These are phyloP conservation scores for Semnornis frantzii DNA, from an alignment of 2,113 vertebrate species.

Conservation along the genomic window DNA sequence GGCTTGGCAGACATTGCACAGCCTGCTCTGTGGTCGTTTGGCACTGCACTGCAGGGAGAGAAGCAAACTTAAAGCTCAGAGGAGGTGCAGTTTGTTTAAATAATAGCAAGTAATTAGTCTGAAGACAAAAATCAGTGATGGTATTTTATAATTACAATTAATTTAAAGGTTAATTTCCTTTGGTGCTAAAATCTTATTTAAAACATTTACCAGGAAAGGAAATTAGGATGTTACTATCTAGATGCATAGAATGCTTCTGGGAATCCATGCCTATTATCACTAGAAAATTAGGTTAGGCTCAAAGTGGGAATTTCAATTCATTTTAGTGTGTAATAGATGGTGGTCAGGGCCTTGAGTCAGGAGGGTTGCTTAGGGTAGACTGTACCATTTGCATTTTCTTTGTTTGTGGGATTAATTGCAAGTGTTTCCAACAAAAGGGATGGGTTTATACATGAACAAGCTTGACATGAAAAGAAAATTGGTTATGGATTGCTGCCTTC, in stretches of 20 bases:
- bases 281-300: constrained; percentile 81
- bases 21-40: neutral
- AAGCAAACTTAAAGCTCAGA: constrained; percentile 74
- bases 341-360: constrained; percentile 70
- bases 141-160: constrained; percentile 84
- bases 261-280: constrained; percentile 79
- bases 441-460: constrained; percentile 75
- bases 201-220: constrained; percentile 82
- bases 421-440: constrained; percentile 78
- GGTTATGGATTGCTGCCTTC: constrained; percentile 82
- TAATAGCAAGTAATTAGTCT: constrained; percentile 83
- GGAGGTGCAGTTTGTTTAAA: constrained; percentile 80
- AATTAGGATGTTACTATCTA: constrained; percentile 81
- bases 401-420: constrained; percentile 81
- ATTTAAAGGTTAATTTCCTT: constrained; percentile 87
- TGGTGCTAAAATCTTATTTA: constrained; percentile 85
- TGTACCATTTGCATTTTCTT: constrained; percentile 78
- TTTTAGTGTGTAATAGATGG: constrained; percentile 75
- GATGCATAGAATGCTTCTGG: constrained; percentile 76
- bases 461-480: constrained; percentile 79
- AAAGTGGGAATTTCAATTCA: constrained; percentile 78
- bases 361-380: constrained; percentile 59
- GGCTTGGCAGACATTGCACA: neutral
- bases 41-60: constrained; percentile 12
- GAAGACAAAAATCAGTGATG: constrained; percentile 81